phyloP scores from a whole-genome alignment of 1,140 invertebrate genomes.

The Chironomus striatipennis region DNA sequence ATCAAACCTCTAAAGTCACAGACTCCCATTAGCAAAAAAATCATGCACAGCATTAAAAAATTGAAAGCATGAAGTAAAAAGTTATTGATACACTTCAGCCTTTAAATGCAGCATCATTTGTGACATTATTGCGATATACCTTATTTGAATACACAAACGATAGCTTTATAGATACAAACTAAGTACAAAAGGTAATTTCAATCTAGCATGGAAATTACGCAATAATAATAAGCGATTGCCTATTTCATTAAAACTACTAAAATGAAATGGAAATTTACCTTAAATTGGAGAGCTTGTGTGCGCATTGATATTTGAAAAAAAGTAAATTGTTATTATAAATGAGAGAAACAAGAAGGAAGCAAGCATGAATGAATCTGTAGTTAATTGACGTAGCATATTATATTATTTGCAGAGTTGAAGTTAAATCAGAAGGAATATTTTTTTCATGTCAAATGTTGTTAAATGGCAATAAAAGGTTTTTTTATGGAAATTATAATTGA shows the following conservation, averaged over 20 bases:
- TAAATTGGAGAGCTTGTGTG: not conserved
- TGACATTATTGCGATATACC: not conserved
- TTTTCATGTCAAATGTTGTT: not conserved
- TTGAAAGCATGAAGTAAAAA: too few relatives aligned
- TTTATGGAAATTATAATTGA: too few relatives aligned
- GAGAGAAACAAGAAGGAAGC: not conserved
- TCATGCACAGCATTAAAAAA: too few relatives aligned
- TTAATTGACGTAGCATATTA: not conserved
- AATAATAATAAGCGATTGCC: not conserved
- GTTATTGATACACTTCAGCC: too few relatives aligned
- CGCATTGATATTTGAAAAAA: conserved; percentile 8
- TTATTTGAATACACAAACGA: not conserved
- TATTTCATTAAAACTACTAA: too few relatives aligned
- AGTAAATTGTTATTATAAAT: not conserved
- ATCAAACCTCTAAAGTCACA: too few relatives aligned
- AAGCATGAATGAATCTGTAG: conserved; percentile 8
- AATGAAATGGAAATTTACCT: too few relatives aligned
- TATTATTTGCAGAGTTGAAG: not conserved
- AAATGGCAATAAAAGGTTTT: not conserved
- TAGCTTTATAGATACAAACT: not conserved
- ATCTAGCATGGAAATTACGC: conserved; percentile 1
- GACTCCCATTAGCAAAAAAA: too few relatives aligned
- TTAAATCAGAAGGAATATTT: conserved; percentile 4
- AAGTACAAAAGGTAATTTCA: conserved; percentile 8
- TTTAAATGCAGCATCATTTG: not conserved